phyloP scores from a whole-genome alignment of 2,113 vertebrate genomes.

The Craseonycteris thonglongyai region DNA sequence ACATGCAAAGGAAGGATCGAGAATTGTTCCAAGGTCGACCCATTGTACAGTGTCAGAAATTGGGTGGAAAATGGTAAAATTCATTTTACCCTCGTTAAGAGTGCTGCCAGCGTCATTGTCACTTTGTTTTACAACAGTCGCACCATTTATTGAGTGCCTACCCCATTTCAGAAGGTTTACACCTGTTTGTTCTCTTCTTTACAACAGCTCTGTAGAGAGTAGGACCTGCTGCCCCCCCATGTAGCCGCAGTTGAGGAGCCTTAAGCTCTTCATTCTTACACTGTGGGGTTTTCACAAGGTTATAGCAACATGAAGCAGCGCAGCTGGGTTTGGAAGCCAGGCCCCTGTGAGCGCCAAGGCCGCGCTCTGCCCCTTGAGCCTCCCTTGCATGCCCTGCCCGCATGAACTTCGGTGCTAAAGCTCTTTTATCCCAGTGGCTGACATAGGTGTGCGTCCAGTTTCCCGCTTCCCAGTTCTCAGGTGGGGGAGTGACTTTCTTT shows the following conservation, averaged over 20 bases:
- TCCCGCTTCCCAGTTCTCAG: neutral
- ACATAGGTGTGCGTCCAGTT: rapidly evolving
- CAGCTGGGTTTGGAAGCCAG: neutral
- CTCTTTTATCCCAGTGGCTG: neutral
- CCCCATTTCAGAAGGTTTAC: neutral
- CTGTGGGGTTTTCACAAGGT: neutral
- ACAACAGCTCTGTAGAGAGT: neutral
- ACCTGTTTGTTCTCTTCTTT: neutral
- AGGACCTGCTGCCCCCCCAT: neutral
- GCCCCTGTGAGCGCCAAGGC: neutral
- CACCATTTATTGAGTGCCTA: neutral
- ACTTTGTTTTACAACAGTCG: neutral
- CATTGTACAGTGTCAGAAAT: neutral
- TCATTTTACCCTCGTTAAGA: neutral
- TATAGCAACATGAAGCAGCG: neutral
- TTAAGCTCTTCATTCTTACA: neutral
- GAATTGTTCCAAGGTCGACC: neutral
- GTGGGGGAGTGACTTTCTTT: neutral
- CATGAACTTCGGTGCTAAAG: neutral
- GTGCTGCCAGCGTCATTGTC: too few relatives aligned
- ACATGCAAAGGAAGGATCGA: neutral
- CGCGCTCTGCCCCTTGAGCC: neutral
- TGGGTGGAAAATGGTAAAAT: neutral
- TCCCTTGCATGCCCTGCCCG: neutral
- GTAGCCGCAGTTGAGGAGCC: neutral